Evolutionary conservation across 2,797 vertebrate genomes (phyloP).

Genomic region (Lycodopsis pacificus): DNA sequence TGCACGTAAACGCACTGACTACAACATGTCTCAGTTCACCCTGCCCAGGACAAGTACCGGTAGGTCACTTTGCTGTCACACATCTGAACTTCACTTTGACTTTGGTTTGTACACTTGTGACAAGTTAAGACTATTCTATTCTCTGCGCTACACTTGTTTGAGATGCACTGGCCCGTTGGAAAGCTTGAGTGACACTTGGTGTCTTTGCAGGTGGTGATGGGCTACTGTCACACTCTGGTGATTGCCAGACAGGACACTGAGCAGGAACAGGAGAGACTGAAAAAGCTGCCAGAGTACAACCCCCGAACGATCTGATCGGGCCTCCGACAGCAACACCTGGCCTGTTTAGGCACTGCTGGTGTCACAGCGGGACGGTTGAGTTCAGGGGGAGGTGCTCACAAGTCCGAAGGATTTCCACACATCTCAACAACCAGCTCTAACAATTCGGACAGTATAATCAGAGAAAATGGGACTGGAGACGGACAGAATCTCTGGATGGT

Average conservation of each 20-base stretch:
- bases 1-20: not conserved
- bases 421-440: slow-evolving; percentile 59
- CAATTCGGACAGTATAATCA: slow-evolving; percentile 57
- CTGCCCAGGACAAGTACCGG: not conserved
- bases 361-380: slow-evolving; percentile 46
- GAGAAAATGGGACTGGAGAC: slow-evolving; percentile 38
- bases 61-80: not conserved
- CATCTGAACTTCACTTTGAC: not conserved
- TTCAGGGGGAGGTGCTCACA: slow-evolving; percentile 41
- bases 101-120: not conserved
- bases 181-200: not conserved
- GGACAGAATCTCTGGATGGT: slow-evolving; percentile 3
- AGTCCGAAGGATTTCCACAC: slow-evolving; percentile 42
- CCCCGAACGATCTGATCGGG: slow-evolving; percentile 91
- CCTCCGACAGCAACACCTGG: slow-evolving; percentile 25
- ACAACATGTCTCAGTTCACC: not conserved
- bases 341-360: slow-evolving; percentile 42
- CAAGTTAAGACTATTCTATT: not conserved
- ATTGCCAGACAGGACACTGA: slow-evolving; percentile 92
- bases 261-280: slow-evolving; percentile 90
- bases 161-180: not conserved
- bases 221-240: slow-evolving; percentile 91
- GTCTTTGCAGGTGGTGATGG: slow-evolving; percentile 91
- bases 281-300: slow-evolving; percentile 96
- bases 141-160: not conserved